Evolutionary conservation across 2,113 vertebrate species (phyloP).

Genomic region (Theristicus caerulescens): DNA sequence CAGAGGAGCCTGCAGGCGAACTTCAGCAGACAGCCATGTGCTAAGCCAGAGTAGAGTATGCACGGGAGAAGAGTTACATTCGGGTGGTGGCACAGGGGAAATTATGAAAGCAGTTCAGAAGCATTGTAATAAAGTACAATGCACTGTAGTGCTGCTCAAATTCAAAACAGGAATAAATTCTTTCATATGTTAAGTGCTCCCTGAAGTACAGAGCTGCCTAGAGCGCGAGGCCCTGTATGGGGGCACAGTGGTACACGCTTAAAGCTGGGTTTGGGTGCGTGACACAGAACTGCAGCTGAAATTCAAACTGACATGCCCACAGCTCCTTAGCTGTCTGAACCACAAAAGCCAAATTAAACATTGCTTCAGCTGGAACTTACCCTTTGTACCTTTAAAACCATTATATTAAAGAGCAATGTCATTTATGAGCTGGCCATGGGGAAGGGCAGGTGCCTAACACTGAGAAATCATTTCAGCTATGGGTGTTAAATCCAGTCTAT

Average conservation of each 20-base stretch:
- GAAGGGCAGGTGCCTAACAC: slow-evolving; percentile 47
- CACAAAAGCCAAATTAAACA: slow-evolving; percentile 59
- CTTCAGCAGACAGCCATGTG: background rate
- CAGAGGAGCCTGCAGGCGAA: background rate
- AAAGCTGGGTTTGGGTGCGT: background rate
- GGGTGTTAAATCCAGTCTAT: slow-evolving; percentile 48
- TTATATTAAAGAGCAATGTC: slow-evolving; percentile 46
- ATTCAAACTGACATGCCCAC: background rate
- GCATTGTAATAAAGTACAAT: slow-evolving; percentile 61
- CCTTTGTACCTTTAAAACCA: slow-evolving; percentile 47
- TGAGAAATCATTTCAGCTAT: slow-evolving; percentile 3
- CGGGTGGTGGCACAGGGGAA: slow-evolving; percentile 47
- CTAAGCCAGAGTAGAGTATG: background rate
- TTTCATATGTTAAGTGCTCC: slow-evolving; percentile 56
- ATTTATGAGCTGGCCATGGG: slow-evolving; percentile 16
- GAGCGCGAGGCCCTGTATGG: background rate
- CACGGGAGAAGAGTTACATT: background rate
- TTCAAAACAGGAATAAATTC: slow-evolving; percentile 59
- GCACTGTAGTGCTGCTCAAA: slow-evolving; percentile 21
- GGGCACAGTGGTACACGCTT: background rate
- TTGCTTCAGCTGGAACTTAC: slow-evolving; percentile 54
- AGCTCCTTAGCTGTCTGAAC: background rate
- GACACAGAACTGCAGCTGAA: background rate
- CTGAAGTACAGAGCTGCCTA: slow-evolving; percentile 6
- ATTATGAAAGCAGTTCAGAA: slow-evolving; percentile 61